Evolutionary conservation across 2,113 vertebrate species (phyloP).

Genomic region (Malurus elegans): DNA sequence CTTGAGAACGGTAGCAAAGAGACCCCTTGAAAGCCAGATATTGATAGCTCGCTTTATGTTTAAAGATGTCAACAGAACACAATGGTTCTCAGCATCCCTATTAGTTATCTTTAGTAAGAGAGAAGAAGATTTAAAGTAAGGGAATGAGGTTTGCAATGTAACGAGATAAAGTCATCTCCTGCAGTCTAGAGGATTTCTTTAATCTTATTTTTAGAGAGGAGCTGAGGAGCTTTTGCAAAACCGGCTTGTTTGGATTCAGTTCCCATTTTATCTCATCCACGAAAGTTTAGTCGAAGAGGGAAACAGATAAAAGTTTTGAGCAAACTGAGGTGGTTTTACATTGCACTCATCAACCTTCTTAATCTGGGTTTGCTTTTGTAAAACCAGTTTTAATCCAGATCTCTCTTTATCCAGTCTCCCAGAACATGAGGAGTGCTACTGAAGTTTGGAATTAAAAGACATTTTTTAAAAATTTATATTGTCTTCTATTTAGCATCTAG

Average conservation of each 20-base stretch:
- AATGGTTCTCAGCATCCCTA: slow-evolving; percentile 61
- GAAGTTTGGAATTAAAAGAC: neutral
- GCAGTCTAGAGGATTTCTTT: slow-evolving; percentile 64
- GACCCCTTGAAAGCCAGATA: slow-evolving; percentile 32
- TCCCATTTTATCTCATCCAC: slow-evolving; percentile 50
- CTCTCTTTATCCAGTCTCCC: neutral
- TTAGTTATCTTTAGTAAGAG: slow-evolving; percentile 69
- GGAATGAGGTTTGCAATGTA: slow-evolving; percentile 63
- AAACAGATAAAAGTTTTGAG: slow-evolving; percentile 67
- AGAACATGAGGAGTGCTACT: neutral
- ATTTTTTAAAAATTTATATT: neutral
- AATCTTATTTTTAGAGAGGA: slow-evolving; percentile 64
- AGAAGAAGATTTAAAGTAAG: slow-evolving; percentile 68
- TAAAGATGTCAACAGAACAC: slow-evolving; percentile 64
- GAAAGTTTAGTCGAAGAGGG: slow-evolving; percentile 31
- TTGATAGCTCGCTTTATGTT: slow-evolving; percentile 59
- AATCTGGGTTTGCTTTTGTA: slow-evolving; percentile 50
- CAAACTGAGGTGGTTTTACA: slow-evolving; percentile 45
- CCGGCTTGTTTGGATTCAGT: slow-evolving; percentile 52
- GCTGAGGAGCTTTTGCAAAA: slow-evolving; percentile 64
- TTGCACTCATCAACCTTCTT: slow-evolving; percentile 38
- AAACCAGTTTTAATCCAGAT: slow-evolving; percentile 8
- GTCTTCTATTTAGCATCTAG: neutral
- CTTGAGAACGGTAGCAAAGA: neutral
- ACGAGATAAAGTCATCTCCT: slow-evolving; percentile 65